Base-by-base conservation (phyloP, 2,888 invertebrate genomes). In the Sesia apiformis region DNA sequence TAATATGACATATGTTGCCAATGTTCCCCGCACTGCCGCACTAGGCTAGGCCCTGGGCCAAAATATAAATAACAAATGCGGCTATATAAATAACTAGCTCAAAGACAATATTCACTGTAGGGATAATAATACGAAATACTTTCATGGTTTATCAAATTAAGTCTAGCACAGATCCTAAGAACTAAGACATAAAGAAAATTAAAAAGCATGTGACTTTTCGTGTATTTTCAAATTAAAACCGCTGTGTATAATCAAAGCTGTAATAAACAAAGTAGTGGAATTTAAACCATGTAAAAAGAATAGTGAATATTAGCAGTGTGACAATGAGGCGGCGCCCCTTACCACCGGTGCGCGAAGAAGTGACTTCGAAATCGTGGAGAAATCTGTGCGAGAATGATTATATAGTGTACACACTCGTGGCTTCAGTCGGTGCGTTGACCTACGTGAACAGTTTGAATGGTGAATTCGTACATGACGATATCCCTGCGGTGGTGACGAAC, bases 391-490 rank as follows among this genome's bases (percentile, higher is more conserved):
- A 87, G 49, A 88, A 78, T 62, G 91, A 92, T 53, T 93, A 92
- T 91, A 90, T 90, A 58, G 84, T 93, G 55, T 94, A 94, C 71
- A 81, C 88, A 38, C 78, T 93, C 38, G 93, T 94, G 52, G 91
- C 92, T 54, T 87, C 92, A 40, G 93, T 94, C 6, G 94, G 94
- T 23, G 87, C 93, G 38, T 84, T 92, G 52, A 93, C 93, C 63
- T 95, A 95, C 78, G 87, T 92, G 51, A 95, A 95, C 79, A 94
- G 94, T 55, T 85, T 95, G 62, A 88, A 90, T 63, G 95, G 95
- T 52, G 95, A 96, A 76, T 96, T 96, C 74, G 96, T 97, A 60
- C 96, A 97, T 84, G 96, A 96, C 74, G 96, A 97, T 77, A 93
- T 96, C 63, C 95, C 95, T 56, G 96, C 96, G 42, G 93, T 96